Evolutionary conservation across 2,888 invertebrate genomes (phyloP).

Genomic region (Heteropelma amictum): DNA sequence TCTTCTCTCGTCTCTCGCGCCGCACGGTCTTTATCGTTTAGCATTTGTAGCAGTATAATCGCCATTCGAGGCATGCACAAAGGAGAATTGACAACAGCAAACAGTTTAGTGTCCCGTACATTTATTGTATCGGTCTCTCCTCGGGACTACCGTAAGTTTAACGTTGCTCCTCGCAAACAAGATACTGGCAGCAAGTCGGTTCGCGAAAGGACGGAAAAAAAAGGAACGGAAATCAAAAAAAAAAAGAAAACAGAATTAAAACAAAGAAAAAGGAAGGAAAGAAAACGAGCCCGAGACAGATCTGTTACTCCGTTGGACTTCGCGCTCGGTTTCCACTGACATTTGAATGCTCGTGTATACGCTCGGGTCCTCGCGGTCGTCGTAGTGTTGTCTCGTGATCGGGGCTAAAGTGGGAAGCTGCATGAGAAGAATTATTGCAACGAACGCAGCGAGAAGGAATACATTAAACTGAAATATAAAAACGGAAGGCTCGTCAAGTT

Average conservation of each 20-base stretch:
- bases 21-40: slow-evolving; percentile 26
- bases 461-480: slow-evolving; percentile 39
- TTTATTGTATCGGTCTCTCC: slow-evolving; percentile 71
- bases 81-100: slow-evolving; percentile 75
- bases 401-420: slow-evolving; percentile 28
- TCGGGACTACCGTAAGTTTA: slow-evolving; percentile 67
- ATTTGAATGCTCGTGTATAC: slow-evolving; percentile 73
- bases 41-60: slow-evolving; percentile 41
- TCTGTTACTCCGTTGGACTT: slow-evolving; percentile 74
- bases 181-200: slow-evolving; percentile 7
- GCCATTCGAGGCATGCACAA: slow-evolving; percentile 55
- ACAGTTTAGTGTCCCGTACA: slow-evolving; percentile 77
- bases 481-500: no score
- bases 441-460: slow-evolving; percentile 60
- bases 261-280: slow-evolving; percentile 25
- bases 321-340: slow-evolving; percentile 70
- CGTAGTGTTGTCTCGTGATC: slow-evolving; percentile 33
- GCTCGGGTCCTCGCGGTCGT: slow-evolving; percentile 19
- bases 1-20: slow-evolving; percentile 9
- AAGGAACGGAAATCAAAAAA: no score
- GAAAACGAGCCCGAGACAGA: slow-evolving; percentile 66
- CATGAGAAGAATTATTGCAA: slow-evolving; percentile 43
- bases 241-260: slow-evolving; percentile 28
- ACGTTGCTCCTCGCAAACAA: slow-evolving; percentile 45
- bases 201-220: slow-evolving; percentile 33